Evolutionary conservation across 2,797 vertebrate genomes (phyloP).

Genomic region (Crypturellus tataupa): DNA sequence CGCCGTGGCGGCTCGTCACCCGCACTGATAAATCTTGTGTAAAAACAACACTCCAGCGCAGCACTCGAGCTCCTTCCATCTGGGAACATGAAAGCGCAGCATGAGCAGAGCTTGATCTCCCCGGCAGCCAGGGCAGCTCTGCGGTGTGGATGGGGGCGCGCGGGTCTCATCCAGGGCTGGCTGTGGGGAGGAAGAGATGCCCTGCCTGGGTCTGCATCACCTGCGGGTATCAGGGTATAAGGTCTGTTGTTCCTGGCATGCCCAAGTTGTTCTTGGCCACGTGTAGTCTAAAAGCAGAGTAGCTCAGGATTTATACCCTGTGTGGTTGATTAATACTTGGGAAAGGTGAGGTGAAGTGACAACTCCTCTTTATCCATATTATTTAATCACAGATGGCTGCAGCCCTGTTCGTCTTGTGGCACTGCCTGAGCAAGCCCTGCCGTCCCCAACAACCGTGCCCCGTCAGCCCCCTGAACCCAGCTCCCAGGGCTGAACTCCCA

Average conservation of each 20-base stretch:
- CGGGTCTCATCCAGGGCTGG: neutral
- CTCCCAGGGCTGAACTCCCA: too few relatives aligned
- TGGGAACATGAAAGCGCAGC: conserved; percentile 32
- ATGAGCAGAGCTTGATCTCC: neutral
- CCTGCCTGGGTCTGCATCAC: too few relatives aligned
- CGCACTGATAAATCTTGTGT: conserved; percentile 61
- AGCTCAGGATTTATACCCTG: neutral
- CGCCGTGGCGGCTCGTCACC: conserved; percentile 38
- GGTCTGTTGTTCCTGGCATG: neutral
- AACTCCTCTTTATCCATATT: neutral
- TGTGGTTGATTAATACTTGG: neutral
- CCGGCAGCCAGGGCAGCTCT: neutral
- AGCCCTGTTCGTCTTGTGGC: neutral
- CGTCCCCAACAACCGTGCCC: neutral
- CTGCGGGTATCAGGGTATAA: neutral
- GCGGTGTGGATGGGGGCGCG: rapidly evolving
- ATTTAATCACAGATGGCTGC: neutral
- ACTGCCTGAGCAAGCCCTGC: neutral
- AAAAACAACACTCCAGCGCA: conserved; percentile 55
- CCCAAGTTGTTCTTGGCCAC: neutral
- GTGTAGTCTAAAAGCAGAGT: neutral
- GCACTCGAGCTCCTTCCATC: conserved; percentile 5
- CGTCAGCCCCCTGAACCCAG: neutral
- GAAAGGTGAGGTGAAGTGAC: neutral
- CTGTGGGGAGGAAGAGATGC: neutral